Base-by-base conservation (phyloP, 2,888 invertebrate species). In the Meiosimyza decipiens region DNA sequence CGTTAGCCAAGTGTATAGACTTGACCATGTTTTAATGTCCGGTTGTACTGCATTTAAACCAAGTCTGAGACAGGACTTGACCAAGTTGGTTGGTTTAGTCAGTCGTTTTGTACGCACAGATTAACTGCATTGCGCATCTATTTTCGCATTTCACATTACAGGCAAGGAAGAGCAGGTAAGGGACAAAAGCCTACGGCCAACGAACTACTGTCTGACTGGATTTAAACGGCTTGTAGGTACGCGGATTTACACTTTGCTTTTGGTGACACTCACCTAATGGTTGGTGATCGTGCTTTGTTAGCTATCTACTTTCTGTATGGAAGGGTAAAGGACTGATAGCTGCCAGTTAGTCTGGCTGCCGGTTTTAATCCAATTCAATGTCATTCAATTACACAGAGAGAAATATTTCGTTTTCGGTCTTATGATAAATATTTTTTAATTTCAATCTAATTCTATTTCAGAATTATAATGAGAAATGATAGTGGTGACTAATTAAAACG, bases 301-400 rank as follows among this genome's bases (percentile, higher is more conserved):
- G 1, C 2, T 40, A 40, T 40, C 40, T 40, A 40, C 40, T 9
- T 40, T 9, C 40, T 40, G 40, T 40, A 40, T 40, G 6, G 40
- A 40, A 40, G 40, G 40, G 40, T 40, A 40, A 9, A 40, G 40
- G 40, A 40, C 40, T 40, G 40, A 40, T 40, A 40, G 67, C 49
- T 67, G n/a, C 50, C 68, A 63, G 40, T 40, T 40, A 40, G 22
- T 62, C 54, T 63, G 63, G 70, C 54, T 63, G 70, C 18, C 70
- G 63, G 70, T 54, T 63, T 82, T 79, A 81, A 82, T 83, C 80
- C 74, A 74, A 76, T 74, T 73, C 71, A 73, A 71, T 82, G 81
- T 80, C 74, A 72, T 22, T 57, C 54, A 40, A 40, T 40, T 40
- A 40, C 40, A 40, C 40, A 28, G 22, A 16, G 15, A 52, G 15